Base-by-base conservation (phyloP, 2,797 vertebrate genomes). In the Mormyrops boulengeri region DNA sequence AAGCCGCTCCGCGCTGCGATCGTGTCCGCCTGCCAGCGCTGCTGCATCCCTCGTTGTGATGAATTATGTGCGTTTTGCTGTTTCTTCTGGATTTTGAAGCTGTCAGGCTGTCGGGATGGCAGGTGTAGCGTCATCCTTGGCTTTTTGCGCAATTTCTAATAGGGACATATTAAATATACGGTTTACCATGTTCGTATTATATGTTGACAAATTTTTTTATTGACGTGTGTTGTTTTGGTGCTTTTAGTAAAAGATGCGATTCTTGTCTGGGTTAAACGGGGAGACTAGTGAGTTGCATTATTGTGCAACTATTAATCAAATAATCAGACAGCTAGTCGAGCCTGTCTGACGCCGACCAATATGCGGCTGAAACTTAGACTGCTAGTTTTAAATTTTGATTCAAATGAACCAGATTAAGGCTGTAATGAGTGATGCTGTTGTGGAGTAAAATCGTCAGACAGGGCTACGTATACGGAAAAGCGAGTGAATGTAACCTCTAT, bases 241-340 rank as follows among this genome's bases (percentile, higher is more conserved):
- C 34, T 17, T 34, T 80, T 19, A 80, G 12, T 34, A 19, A 30
- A 66, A 30, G 11, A 41, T n/a, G 17, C 73, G 14, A 19, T 80
- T 69, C 26, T 11, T 34, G 12, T 12, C 34, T 14, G 66, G 66
- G 30, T 69, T 34, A 12, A 69, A 69, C 62, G 62, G 9, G 62
- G 66, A 69, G 62, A 66, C 26, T 66, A 34, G 60, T 66, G 60
- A 26, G 22, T 66, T 66, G 11, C 26, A 66, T 66, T 26, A 69
- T 69, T 30, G 26, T 69, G 66, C 66, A 69, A 69, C 66, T 69
- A 66, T 66, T 30, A 34, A 69, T 34, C 66, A 69, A 69, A 69
- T 69, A 69, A 69, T 69, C 66, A 69, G 62, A 87, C 85, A 62
- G 30, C 22, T 41, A 85, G 12, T 88, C 44, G n/a, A 57, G 88